A percentile compares a stretch with the other conserved stretches of the same genome.
Conservation (phyloP, 2,888 invertebrate species). For the Timema podura region DNA sequence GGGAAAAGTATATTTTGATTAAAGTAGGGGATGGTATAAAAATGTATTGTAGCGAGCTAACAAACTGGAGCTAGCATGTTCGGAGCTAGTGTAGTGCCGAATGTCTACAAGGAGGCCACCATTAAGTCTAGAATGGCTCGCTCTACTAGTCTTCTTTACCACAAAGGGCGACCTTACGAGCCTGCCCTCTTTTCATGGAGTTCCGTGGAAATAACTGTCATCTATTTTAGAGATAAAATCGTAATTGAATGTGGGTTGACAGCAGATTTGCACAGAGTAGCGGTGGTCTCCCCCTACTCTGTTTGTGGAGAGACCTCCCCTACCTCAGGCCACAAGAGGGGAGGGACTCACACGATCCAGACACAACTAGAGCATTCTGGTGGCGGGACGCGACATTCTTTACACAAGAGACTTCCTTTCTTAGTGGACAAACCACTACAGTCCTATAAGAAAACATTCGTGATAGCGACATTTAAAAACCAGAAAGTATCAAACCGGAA, state of each 20-base stretch:
- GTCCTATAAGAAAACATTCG: too few relatives aligned
- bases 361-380: too few relatives aligned
- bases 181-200: conserved; percentile 35
- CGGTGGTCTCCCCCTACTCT: conserved; percentile 9
- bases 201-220: conserved; percentile 48
- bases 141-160: conserved; percentile 23
- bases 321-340: too few relatives aligned
- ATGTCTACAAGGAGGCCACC: neutral
- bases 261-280: conserved; percentile 47
- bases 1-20: too few relatives aligned
- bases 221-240: conserved; percentile 51
- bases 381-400: too few relatives aligned
- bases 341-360: too few relatives aligned
- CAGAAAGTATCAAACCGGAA: too few relatives aligned
- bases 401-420: too few relatives aligned
- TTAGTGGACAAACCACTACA: too few relatives aligned
- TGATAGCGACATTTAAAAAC: too few relatives aligned
- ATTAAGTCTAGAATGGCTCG: conserved; percentile 21
- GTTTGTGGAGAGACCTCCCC: conserved; percentile 20
- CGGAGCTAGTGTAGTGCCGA: neutral
- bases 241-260: conserved; percentile 50
- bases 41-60: conserved; percentile 13
- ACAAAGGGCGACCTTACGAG: conserved; percentile 41
- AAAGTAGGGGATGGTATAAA: neutral
- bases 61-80: conserved; percentile 3